A percentile compares a stretch with the other conserved stretches of the same genome.
These are phyloP conservation scores for Odontomachus brunneus DNA, from an alignment of 1,140 invertebrate species.

Conservation along the genomic window DNA sequence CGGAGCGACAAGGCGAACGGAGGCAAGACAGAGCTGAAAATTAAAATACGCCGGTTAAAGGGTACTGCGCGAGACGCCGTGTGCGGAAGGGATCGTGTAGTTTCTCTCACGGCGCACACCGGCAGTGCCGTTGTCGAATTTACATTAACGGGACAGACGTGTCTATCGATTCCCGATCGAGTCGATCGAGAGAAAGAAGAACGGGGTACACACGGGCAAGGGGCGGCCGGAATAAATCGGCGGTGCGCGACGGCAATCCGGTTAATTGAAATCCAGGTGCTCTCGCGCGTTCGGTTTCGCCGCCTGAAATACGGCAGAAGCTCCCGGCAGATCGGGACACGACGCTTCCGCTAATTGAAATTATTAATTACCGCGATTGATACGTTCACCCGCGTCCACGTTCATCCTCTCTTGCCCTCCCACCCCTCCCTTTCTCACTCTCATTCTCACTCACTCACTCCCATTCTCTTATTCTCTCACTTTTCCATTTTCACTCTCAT, in stretches of 20 bases:
- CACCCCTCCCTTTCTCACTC: not conserved
- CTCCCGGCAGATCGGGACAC: conserved; percentile 16
- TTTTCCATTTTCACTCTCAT: no score
- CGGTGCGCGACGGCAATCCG: conserved; percentile 63
- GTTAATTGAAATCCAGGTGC: conserved; percentile 71
- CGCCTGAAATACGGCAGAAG: conserved; percentile 45
- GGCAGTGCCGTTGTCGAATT: conserved; percentile 44
- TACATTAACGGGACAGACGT: conserved; percentile 65
- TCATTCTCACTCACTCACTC: not conserved
- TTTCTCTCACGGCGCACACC: not conserved
- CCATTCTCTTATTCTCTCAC: no score
- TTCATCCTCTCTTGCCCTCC: not conserved
- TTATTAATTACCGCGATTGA: conserved; percentile 68
- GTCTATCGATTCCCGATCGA: conserved; percentile 66
- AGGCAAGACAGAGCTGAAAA: not conserved
- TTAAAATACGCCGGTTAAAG: conserved; percentile 1
- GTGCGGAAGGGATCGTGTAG: not conserved
- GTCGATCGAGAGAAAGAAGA: not conserved
- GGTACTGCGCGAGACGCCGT: not conserved
- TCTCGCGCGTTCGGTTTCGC: conserved; percentile 44
- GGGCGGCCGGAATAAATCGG: conserved; percentile 44
- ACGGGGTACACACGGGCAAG: not conserved
- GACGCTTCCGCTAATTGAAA: conserved; percentile 57
- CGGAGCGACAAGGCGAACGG: not conserved
- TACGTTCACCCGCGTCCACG: conserved; percentile 13